phyloP scores from a whole-genome alignment of 2,113 vertebrate genomes.

The Tursiops truncatus region DNA sequence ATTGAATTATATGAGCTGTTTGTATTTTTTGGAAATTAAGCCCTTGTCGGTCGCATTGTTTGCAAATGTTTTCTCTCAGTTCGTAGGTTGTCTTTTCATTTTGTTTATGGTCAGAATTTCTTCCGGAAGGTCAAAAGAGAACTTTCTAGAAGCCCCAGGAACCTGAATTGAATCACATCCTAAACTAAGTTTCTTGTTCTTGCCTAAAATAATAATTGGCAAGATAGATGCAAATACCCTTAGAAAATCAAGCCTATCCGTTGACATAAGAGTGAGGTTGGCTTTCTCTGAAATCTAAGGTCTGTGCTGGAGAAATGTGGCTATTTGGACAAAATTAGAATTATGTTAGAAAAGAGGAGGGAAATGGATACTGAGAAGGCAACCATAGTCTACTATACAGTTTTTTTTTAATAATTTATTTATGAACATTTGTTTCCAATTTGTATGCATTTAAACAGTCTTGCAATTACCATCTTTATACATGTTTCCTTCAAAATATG shows the following conservation, averaged over 20 bases:
- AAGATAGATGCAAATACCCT: background rate
- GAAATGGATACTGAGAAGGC: background rate
- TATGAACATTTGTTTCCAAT: background rate
- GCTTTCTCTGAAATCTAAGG: background rate
- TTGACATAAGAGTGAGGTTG: background rate
- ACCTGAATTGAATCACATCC: background rate
- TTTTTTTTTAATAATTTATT: background rate
- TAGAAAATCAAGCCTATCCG: background rate
- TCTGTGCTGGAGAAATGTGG: background rate
- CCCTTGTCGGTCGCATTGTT: background rate
- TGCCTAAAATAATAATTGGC: background rate
- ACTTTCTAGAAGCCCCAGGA: background rate
- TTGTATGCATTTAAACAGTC: background rate
- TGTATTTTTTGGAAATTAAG: background rate
- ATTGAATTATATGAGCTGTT: background rate
- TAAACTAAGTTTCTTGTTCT: background rate
- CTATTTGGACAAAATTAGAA: background rate
- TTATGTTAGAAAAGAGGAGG: background rate
- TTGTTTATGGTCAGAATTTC: background rate
- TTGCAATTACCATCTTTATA: background rate
- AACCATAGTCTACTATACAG: background rate
- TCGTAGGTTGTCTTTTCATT: background rate
- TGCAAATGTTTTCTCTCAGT: background rate
- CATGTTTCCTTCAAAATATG: background rate
- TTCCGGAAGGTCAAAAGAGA: background rate